Conservation (phyloP, 2,113 vertebrate genomes). For the Pelecanoides urinatrix region DNA sequence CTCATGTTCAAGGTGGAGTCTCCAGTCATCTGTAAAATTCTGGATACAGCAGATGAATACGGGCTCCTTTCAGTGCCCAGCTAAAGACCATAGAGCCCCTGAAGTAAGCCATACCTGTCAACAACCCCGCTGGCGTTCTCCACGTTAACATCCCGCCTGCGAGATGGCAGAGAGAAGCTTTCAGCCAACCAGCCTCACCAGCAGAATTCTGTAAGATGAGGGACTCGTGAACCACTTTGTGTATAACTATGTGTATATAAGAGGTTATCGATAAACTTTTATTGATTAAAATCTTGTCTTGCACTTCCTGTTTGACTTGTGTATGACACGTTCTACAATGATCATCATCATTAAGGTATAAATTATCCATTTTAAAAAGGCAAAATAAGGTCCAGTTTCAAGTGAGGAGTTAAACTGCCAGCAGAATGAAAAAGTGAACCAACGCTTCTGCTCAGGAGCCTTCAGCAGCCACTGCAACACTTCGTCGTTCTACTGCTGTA, state of each 20-base stretch:
- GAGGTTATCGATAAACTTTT: conserved; percentile 77
- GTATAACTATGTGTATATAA: conserved; percentile 80
- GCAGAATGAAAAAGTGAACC: not conserved
- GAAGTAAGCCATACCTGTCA: not conserved
- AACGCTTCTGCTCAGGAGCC: not conserved
- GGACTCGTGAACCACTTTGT: conserved; percentile 66
- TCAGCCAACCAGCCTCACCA: conserved; percentile 23
- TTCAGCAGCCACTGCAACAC: not conserved
- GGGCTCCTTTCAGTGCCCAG: conserved; percentile 92
- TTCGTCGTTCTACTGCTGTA: not conserved
- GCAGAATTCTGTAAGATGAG: conserved; percentile 38
- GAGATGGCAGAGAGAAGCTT: not conserved
- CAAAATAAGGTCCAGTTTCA: not conserved
- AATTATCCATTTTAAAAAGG: not conserved
- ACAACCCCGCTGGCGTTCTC: not conserved
- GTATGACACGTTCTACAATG: not conserved
- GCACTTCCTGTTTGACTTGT: not conserved
- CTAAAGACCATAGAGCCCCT: conserved; percentile 68
- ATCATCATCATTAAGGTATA: accelerated
- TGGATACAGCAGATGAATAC: conserved; percentile 94
- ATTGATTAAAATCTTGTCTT: conserved; percentile 67
- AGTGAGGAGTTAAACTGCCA: not conserved
- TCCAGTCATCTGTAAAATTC: conserved; percentile 95
- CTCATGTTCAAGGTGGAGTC: conserved; percentile 87
- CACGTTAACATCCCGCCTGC: accelerated